Base-by-base conservation (phyloP, 2,797 vertebrate genomes). In the Cossypha niveicapilla region DNA sequence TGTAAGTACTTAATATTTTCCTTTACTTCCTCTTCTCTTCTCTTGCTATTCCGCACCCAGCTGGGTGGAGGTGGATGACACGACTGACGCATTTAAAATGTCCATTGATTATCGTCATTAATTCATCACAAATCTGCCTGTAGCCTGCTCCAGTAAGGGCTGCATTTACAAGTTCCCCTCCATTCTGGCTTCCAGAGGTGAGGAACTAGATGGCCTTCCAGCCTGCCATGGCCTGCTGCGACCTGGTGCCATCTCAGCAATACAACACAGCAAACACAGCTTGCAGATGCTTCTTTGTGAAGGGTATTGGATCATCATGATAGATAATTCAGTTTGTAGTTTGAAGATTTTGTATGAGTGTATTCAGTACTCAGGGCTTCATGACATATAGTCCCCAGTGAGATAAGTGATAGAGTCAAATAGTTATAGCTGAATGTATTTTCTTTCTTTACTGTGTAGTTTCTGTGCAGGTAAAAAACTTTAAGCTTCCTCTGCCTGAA, bases 1-100 rank as follows among this genome's bases (percentile, higher is more conserved):
- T 66, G 98, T 98, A 91, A 98, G 98, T 98, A 96, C 70, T 88
- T 71, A 85, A 50, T 82, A 85, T 84, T 84, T 87, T 53, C 13
- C 8, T 80, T 72, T 61, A 47, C 57, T 56, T 44, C 54, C 48
- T 53, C 47, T 56, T 79, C 63, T 23, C 32, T 80, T 67, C 27
- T 48, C 18, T 74, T 63, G 50, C n/a, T 80, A 11, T 56, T 72
- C 54, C 85, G 58, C 94, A 71, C 91, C 83, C 85, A 58, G 34
- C 0, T 78, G 87, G 85, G 76, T 57, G 88, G 90, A 83, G 93
- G n/a, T 18, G 8, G n/a, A 21, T 88, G 54, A 72, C 34, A 56
- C 37, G 21, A 54, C 47, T 83, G 50, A 90, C 0, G 3, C 56
- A 48, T 78, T 81, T 84, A 23, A 78, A 86, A 71, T 66, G 34